Percentiles rank a stretch among this genome's conserved stretches.
Evolutionary conservation across 2,797 vertebrate genomes (phyloP).

Genomic region (Cynopterus sphinx): DNA sequence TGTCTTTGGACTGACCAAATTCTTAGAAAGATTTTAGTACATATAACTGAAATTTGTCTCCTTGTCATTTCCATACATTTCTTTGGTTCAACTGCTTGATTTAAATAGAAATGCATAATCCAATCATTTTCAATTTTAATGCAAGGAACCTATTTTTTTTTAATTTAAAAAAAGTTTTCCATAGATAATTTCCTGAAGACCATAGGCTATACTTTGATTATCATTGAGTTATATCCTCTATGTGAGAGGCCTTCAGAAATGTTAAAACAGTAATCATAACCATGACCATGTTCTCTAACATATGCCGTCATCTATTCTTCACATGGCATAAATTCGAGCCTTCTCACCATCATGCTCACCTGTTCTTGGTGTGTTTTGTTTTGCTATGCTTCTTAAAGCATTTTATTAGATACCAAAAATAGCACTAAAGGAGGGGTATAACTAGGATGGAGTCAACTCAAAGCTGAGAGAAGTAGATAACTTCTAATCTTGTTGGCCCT

Average conservation of each 20-base stretch:
- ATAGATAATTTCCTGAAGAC: neutral
- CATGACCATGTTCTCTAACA: neutral
- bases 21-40: constrained; percentile 12
- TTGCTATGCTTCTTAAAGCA: constrained; percentile 51
- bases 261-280: neutral
- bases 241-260: neutral
- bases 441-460: constrained; percentile 54
- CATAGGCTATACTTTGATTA: neutral
- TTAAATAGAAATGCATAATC: neutral
- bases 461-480: constrained; percentile 38
- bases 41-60: neutral
- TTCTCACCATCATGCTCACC: constrained; percentile 13
- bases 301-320: neutral
- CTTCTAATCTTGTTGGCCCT: constrained; percentile 37
- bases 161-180: constrained; percentile 2
- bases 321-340: neutral
- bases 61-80: constrained; percentile 2
- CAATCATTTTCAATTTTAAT: constrained; percentile 13
- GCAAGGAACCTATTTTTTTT: neutral
- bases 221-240: constrained; percentile 35
- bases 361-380: constrained; percentile 24
- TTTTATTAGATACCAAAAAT: constrained; percentile 66
- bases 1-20: neutral
- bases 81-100: neutral
- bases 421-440: constrained; percentile 41